Conservation (phyloP, 2,113 vertebrate genomes). For the Poecilia latipinna region DNA sequence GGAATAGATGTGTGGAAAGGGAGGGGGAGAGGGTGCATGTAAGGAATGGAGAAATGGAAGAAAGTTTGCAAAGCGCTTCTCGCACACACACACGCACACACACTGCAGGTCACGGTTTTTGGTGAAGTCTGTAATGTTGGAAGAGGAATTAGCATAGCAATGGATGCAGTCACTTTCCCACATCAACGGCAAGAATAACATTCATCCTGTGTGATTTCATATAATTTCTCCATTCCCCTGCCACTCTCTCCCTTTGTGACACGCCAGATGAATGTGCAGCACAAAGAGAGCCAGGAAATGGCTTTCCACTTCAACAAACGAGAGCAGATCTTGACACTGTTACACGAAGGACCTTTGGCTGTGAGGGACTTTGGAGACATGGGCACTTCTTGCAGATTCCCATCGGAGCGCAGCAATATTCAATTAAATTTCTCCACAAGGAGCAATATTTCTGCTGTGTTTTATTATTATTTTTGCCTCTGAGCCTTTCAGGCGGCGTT, state of each 20-base stretch:
- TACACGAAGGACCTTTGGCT: conserved; percentile 67
- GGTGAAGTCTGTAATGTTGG: conserved; percentile 41
- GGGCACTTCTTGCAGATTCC: conserved; percentile 44
- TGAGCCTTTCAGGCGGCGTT: conserved; percentile 24
- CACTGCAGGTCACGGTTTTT: conserved; percentile 29
- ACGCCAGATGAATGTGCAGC: conserved; percentile 70
- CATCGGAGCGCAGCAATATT: conserved; percentile 25
- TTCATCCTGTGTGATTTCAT: conserved; percentile 73
- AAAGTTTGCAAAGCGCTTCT: conserved; percentile 22
- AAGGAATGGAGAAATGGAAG: conserved; percentile 33
- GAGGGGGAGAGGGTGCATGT: conserved; percentile 19
- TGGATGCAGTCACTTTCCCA: conserved; percentile 61
- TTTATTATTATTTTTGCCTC: conserved; percentile 36
- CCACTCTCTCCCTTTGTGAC: conserved; percentile 64
- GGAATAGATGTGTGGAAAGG: conserved; percentile 26
- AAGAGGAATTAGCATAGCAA: conserved; percentile 59
- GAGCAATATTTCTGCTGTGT: conserved; percentile 35
- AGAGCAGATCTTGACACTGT: conserved; percentile 69
- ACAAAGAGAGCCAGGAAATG: conserved; percentile 72
- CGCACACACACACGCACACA: conserved; percentile 1
- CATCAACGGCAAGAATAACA: conserved; percentile 73
- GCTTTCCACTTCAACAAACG: conserved; percentile 65
- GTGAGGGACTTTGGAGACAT: conserved; percentile 51
- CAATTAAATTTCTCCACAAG: conserved; percentile 49
- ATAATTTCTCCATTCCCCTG: conserved; percentile 72